Evolutionary conservation across 2,113 vertebrate species (phyloP).

Genomic region (Silurus meridionalis): DNA sequence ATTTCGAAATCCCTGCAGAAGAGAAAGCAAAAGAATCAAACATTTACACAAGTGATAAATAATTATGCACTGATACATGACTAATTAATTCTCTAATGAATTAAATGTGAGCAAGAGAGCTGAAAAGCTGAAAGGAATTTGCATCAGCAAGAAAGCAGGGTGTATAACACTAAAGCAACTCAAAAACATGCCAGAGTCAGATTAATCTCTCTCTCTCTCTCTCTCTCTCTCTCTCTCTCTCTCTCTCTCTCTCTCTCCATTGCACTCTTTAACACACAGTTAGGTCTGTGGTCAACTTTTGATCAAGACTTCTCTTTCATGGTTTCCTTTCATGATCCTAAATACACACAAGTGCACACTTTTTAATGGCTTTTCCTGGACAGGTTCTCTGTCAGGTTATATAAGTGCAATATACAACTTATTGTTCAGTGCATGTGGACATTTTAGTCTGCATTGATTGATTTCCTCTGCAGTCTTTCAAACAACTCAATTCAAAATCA

Average conservation of each 20-base stretch:
- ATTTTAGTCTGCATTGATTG: not conserved
- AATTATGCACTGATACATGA: not conserved
- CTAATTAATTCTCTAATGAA: not conserved
- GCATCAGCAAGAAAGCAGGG: not conserved
- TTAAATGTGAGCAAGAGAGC: not conserved
- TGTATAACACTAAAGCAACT: not conserved
- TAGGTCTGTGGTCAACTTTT: not conserved
- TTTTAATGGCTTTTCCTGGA: not conserved
- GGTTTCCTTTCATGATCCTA: not conserved
- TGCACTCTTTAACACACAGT: not conserved
- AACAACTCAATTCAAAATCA: not conserved
- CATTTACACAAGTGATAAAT: not conserved
- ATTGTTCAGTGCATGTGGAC: not conserved
- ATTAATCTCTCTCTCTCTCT: not conserved
- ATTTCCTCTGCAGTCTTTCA: slow-evolving; percentile 12
- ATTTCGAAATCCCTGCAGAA: not conserved
- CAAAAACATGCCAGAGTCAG: not conserved
- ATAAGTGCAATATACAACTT: not conserved
- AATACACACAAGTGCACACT: slow-evolving; percentile 2
- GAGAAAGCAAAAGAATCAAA: not conserved
- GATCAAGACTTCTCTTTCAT: not conserved
- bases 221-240: not conserved
- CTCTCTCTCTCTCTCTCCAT: not conserved
- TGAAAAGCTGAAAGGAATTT: slow-evolving; percentile 12
- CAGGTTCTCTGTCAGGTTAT: not conserved